phyloP scores from a whole-genome alignment of 2,888 invertebrate genomes.

The Lydus trimaculatus region DNA sequence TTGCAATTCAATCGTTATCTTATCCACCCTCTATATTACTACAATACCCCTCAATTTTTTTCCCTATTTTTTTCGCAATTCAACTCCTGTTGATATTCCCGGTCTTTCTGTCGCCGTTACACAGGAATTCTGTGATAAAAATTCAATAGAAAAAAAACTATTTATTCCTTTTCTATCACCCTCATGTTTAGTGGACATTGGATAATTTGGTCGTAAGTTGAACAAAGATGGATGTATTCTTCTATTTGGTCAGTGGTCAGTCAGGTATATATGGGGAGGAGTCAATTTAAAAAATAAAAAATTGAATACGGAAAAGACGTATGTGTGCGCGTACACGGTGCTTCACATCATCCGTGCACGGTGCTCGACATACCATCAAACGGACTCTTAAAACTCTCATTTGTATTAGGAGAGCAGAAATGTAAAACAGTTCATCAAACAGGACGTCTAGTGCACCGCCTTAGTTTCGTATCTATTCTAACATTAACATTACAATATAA shows the following conservation, averaged over 20 bases:
- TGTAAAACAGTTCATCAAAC: constrained; percentile 27
- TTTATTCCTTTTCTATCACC: neutral
- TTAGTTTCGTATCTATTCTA: neutral
- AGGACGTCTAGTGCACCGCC: neutral
- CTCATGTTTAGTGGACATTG: constrained; percentile 14
- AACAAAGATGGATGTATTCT: constrained; percentile 13
- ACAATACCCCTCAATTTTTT: too few species aligned
- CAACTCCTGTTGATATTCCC: too few species aligned
- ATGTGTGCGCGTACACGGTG: neutral
- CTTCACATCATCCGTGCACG: constrained; percentile 17
- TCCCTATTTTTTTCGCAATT: too few species aligned
- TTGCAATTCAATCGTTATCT: too few species aligned
- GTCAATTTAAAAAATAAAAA: constrained; percentile 26
- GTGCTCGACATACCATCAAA: constrained; percentile 40
- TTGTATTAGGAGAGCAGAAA: constrained; percentile 45
- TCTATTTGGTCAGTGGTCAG: constrained; percentile 24
- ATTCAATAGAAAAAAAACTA: constrained; percentile 5
- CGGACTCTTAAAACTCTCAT: constrained; percentile 53
- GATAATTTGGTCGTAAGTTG: constrained; percentile 14
- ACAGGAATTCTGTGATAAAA: neutral
- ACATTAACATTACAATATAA: neutral
- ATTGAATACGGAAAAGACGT: constrained; percentile 9
- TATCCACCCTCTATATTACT: too few species aligned
- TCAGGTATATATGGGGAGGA: constrained; percentile 14
- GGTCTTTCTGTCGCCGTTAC: neutral